Base-by-base conservation (phyloP, 2,797 vertebrate species). In the Sebastes hopkinsi region DNA sequence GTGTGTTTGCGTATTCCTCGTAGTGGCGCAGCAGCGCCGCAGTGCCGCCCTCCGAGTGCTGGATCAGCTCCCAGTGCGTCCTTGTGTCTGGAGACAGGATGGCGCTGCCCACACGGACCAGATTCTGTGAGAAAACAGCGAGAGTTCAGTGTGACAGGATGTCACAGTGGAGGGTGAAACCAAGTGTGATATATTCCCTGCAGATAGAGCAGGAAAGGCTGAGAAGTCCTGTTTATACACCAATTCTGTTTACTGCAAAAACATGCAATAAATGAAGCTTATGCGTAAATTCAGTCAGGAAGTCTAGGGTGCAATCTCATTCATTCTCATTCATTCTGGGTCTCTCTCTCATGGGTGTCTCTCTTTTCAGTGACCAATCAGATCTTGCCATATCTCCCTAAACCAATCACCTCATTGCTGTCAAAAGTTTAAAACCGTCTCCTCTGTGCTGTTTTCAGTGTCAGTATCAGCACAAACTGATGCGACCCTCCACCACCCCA, bases 31-130 rank as follows among this genome's bases (percentile, higher is more conserved):
- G 96, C 78, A 99, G 93, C 10, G 95, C 95, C 0, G 98, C 97
- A 0, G 97, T 98, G 89, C 98, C 98, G 0, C 97, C 97, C 88
- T 99, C 98, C 0, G 96, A 94, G 93, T 97, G 95, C 94, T 99
- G 98, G 95, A 99, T 99, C 88, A 97, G 93, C 90, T 98, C 97
- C 98, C 98, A 99, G 94, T 98, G 98, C 1, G 93, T 88, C 76
- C 95, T 96, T 5, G 96, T 98, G 76, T 95, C 94, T 1, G 92
- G 73, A 0, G 97, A 95, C 89, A 99, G 95, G 85, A 99, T 96
- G n/a, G 96, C 95, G 0, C 98, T 99, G 94, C 97, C 97, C 88
- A 97, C 97, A 5, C 94, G 95, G 82, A 99, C 94, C 92, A 99
- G 94, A 86, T 99, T 99, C 98, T 99, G 94, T 42, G 32, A 71